phyloP scores from a whole-genome alignment of 2,113 vertebrate genomes.

The Perca fluviatilis region DNA sequence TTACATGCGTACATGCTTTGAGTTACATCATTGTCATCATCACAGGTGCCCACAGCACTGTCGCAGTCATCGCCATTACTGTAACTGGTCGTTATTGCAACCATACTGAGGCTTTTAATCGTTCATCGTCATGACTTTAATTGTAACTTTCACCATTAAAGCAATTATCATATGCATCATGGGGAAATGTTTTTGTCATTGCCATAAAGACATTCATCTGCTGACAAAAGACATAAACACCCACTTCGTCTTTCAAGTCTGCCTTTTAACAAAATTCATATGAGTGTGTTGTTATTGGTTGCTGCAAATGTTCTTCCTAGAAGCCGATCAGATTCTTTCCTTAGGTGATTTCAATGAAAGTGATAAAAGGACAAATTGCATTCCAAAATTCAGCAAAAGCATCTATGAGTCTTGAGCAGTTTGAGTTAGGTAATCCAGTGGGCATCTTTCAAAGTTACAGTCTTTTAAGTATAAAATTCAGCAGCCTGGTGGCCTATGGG shows the following conservation, averaged over 20 bases:
- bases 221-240: background rate
- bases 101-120: background rate
- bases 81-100: background rate
- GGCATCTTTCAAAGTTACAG: slow-evolving; percentile 17
- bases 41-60: background rate
- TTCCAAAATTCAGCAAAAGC: background rate
- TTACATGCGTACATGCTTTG: background rate
- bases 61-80: background rate
- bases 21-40: slow-evolving; percentile 14
- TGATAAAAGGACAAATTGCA: background rate
- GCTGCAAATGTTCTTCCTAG: too few species aligned
- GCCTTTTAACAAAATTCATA: background rate
- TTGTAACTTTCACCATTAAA: background rate
- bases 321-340: too few species aligned
- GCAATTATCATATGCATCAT: slow-evolving; percentile 11
- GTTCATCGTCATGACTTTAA: background rate
- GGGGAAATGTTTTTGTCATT: background rate
- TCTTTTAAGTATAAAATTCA: slow-evolving; percentile 18
- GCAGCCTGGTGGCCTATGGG: slow-evolving; percentile 12
- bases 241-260: background rate
- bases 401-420: background rate
- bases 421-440: slow-evolving; percentile 15
- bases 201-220: background rate
- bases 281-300: too few species aligned
- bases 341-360: background rate